Conservation (phyloP, 2,113 vertebrate genomes). For the Corythaeola cristata region DNA sequence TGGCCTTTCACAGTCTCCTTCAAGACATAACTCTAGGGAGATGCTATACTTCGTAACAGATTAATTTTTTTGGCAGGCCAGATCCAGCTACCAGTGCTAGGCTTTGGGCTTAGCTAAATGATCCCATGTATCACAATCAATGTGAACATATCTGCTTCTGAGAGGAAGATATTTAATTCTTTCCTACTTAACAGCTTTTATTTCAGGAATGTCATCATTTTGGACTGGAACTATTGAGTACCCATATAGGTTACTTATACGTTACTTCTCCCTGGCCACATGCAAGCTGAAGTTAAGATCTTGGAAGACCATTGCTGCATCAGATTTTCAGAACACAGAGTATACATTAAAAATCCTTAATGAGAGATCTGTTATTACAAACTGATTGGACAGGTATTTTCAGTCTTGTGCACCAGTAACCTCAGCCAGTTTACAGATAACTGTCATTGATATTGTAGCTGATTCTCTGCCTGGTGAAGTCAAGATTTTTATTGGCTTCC, state of each 20-base stretch:
- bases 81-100: background rate
- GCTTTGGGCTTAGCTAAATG: background rate
- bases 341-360: background rate
- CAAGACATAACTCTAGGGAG: background rate
- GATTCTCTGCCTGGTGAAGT: background rate
- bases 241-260: background rate
- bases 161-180: background rate
- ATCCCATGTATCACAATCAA: background rate
- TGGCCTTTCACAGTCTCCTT: background rate
- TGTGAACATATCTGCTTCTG: background rate
- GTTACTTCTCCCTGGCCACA: background rate
- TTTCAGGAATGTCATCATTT: background rate
- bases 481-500: background rate
- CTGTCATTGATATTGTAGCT: background rate
- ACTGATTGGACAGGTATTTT: background rate
- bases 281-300: background rate
- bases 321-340: background rate
- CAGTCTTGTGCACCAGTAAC: background rate
- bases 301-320: background rate
- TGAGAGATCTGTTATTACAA: background rate
- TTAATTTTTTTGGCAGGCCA: background rate
- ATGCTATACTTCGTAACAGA: background rate
- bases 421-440: background rate
- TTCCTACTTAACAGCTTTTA: background rate
- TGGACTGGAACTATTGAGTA: background rate